These are phyloP conservation scores for Condylostylus longicornis DNA, from an alignment of 1,140 invertebrate species.

Conservation along the genomic window DNA sequence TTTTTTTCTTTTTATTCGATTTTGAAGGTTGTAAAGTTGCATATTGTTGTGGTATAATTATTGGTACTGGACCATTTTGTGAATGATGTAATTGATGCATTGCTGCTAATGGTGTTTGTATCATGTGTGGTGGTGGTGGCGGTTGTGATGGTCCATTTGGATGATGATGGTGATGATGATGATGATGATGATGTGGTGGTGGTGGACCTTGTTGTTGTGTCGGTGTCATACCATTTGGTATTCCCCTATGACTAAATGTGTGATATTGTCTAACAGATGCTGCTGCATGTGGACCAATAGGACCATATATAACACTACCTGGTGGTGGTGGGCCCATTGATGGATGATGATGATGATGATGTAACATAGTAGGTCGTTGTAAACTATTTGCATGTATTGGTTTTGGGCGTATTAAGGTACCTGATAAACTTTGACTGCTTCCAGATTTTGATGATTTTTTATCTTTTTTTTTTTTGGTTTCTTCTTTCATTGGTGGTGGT, in stretches of 20 bases:
- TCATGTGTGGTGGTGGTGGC: constrained; percentile 16
- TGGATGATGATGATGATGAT: too few species aligned
- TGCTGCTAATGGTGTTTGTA: constrained; percentile 8
- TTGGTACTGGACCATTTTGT: constrained; percentile 9
- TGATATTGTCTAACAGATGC: constrained; percentile 28
- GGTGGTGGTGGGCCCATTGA: constrained; percentile 11
- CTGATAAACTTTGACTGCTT: constrained; percentile 28
- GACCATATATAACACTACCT: constrained; percentile 22
- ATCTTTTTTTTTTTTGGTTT: constrained; percentile 24
- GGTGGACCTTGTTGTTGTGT: constrained; percentile 10
- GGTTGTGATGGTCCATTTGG: too few species aligned
- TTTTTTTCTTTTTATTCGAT: constrained; percentile 40
- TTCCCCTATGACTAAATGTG: constrained; percentile 30
- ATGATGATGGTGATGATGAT: constrained; percentile 11
- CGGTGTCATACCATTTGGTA: constrained; percentile 14
- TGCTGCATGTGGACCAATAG: constrained; percentile 13
- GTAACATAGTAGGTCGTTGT: constrained; percentile 16
- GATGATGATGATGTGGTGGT: neutral
- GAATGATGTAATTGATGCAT: constrained; percentile 12
- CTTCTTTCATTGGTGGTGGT: constrained; percentile 41
- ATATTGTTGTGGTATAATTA: constrained; percentile 27
- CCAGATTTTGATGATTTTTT: constrained; percentile 24
- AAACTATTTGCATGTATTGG: constrained; percentile 24
- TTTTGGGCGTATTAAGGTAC: constrained; percentile 29
- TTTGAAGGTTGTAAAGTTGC: constrained; percentile 26